phyloP scores from a whole-genome alignment of 2,113 vertebrate species.

The Salvelinus namaycush region DNA sequence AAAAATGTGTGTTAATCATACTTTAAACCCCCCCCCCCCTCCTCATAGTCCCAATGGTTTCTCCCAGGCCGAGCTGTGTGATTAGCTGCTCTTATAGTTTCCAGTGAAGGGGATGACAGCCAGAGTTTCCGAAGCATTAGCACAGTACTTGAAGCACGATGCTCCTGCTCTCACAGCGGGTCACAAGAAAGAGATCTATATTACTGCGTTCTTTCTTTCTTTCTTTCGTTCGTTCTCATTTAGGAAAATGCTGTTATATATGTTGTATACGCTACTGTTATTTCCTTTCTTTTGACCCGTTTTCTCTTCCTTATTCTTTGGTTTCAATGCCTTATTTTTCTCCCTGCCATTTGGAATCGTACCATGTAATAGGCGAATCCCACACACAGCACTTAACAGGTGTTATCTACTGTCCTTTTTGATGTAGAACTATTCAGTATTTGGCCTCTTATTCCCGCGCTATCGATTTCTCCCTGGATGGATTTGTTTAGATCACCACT shows the following conservation, averaged over 20 bases:
- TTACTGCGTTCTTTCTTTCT: not conserved
- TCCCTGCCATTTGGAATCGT: too few relatives aligned
- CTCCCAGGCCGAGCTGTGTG: not conserved
- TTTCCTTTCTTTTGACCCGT: not conserved
- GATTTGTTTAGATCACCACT: conserved; percentile 41
- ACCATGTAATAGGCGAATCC: not conserved
- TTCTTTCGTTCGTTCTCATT: too few relatives aligned
- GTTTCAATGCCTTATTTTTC: too few relatives aligned
- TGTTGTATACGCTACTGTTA: too few relatives aligned
- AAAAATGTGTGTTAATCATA: too few relatives aligned
- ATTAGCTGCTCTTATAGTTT: not conserved
- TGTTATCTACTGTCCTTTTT: not conserved
- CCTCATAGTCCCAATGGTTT: not conserved
- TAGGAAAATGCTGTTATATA: too few relatives aligned
- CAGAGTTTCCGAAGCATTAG: not conserved
- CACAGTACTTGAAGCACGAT: not conserved
- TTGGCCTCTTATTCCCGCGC: conserved; percentile 21
- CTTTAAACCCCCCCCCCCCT: too few relatives aligned
- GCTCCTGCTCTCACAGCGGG: not conserved
- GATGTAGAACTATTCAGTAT: conserved; percentile 37
- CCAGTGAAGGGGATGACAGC: not conserved
- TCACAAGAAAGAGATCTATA: not conserved
- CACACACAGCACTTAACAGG: conserved; percentile 17
- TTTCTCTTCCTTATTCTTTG: not conserved
- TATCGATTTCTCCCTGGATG: conserved; percentile 41